A percentile compares a stretch with the other conserved stretches of the same genome.
These are phyloP conservation scores for Belgica antarctica DNA, from an alignment of 2,888 invertebrate species.

Conservation along the genomic window DNA sequence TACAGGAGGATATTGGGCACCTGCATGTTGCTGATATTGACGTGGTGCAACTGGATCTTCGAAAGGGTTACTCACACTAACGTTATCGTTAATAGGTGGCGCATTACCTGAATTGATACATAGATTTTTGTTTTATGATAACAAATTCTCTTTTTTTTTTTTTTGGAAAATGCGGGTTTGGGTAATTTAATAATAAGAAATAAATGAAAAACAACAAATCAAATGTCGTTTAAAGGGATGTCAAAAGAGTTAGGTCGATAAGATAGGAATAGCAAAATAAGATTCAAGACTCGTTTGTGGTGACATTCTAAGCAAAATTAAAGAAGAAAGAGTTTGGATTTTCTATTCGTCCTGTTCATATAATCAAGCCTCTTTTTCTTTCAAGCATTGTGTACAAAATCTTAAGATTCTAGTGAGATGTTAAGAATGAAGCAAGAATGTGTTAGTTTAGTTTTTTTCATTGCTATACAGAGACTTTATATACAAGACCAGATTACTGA, in stretches of 20 bases:
- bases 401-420: slow-evolving; percentile 12
- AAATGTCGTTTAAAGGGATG: background rate
- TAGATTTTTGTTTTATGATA: slow-evolving; percentile 42
- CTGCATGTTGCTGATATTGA: slow-evolving; percentile 47
- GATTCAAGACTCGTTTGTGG: background rate
- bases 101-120: slow-evolving; percentile 48
- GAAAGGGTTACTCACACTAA: slow-evolving; percentile 83
- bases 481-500: slow-evolving; percentile 15
- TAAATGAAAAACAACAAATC: background rate
- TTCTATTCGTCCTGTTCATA: slow-evolving; percentile 11
- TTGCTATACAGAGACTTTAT: slow-evolving; percentile 30
- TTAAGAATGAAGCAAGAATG: slow-evolving; percentile 10
- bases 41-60: slow-evolving; percentile 62
- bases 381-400: slow-evolving; percentile 25
- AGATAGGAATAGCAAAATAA: too few species aligned
- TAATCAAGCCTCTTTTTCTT: slow-evolving; percentile 19
- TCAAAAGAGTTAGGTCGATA: background rate
- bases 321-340: too few species aligned
- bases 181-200: background rate
- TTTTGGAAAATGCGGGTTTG: background rate
- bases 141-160: slow-evolving; percentile 35
- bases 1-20: slow-evolving; percentile 55
- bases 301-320: too few species aligned
- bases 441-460: slow-evolving; percentile 25
- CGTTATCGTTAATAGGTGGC: slow-evolving; percentile 64